Evolutionary conservation across 2,888 invertebrate genomes (phyloP).

Genomic region (Steromphala cineraria): DNA sequence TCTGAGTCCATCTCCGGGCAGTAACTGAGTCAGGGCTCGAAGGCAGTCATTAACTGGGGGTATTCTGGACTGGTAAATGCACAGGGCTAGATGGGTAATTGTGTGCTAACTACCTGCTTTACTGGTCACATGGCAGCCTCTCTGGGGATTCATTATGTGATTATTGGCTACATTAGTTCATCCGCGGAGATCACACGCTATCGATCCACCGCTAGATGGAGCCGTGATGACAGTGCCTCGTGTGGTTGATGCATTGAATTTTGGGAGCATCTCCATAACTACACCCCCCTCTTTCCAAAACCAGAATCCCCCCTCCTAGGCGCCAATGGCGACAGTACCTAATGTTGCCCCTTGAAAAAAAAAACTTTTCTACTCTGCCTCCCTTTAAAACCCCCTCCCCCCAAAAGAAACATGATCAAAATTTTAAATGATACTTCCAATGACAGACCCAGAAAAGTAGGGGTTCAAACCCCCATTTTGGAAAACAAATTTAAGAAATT

Average conservation of each 20-base stretch:
- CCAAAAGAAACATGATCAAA: too few relatives aligned
- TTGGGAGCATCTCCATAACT: not conserved
- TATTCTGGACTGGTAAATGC: slow-evolving; percentile 14
- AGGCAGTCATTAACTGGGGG: slow-evolving; percentile 11
- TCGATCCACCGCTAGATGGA: slow-evolving; percentile 8
- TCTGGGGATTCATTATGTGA: slow-evolving; percentile 23
- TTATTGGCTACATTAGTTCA: slow-evolving; percentile 30
- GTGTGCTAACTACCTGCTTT: slow-evolving; percentile 17
- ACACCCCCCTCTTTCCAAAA: not conserved
- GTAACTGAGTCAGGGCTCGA: not conserved
- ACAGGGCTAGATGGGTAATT: slow-evolving; percentile 9
- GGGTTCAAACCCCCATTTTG: too few relatives aligned
- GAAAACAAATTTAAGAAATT: too few relatives aligned
- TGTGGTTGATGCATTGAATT: not conserved
- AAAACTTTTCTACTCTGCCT: too few relatives aligned
- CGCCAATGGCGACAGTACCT: too few relatives aligned
- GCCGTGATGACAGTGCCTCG: not conserved
- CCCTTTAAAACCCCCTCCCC: too few relatives aligned
- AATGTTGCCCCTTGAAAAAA: too few relatives aligned
- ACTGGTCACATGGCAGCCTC: slow-evolving; percentile 2
- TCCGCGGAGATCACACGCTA: slow-evolving; percentile 19
- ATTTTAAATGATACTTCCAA: too few relatives aligned
- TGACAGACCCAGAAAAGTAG: too few relatives aligned
- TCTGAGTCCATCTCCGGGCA: not conserved
- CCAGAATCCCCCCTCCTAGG: too few relatives aligned